Conservation (phyloP, 2,113 vertebrate genomes). For the Xiphophorus maculatus region DNA sequence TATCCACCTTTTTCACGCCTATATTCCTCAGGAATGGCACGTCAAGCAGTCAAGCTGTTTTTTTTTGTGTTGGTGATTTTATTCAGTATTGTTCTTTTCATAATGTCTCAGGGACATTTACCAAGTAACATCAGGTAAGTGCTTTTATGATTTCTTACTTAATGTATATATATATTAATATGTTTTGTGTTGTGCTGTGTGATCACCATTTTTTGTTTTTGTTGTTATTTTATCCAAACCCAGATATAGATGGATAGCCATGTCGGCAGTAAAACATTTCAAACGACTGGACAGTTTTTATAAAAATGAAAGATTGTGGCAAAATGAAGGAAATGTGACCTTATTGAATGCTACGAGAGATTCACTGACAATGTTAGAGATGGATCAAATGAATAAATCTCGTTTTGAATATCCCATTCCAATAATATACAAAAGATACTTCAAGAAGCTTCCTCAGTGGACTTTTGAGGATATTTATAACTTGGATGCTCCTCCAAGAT, state of each 20-base stretch:
- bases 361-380: not conserved
- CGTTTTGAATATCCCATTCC: constrained; percentile 51
- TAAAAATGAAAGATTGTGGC: not conserved
- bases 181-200: not conserved
- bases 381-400: not conserved
- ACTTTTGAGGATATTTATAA: constrained; percentile 75
- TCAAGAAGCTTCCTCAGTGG: constrained; percentile 64
- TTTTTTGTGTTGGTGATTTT: constrained; percentile 7
- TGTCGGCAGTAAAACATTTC: not conserved
- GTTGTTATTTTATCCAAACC: not conserved
- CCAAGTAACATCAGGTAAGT: constrained; percentile 43
- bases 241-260: constrained; percentile 9
- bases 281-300: fast-evolving
- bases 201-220: not conserved
- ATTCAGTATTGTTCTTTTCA: not conserved
- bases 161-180: not conserved
- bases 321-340: not conserved
- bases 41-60: not conserved
- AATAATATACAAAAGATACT: constrained; percentile 31
- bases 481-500: constrained; percentile 43
- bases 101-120: constrained; percentile 17
- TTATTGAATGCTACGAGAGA: fast-evolving
- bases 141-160: not conserved
- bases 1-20: not conserved
- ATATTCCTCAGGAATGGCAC: constrained; percentile 19